Percentiles rank a stretch among this genome's conserved stretches.
Evolutionary conservation across 2,113 vertebrate genomes (phyloP).

Genomic region (Rhinogobius similis): DNA sequence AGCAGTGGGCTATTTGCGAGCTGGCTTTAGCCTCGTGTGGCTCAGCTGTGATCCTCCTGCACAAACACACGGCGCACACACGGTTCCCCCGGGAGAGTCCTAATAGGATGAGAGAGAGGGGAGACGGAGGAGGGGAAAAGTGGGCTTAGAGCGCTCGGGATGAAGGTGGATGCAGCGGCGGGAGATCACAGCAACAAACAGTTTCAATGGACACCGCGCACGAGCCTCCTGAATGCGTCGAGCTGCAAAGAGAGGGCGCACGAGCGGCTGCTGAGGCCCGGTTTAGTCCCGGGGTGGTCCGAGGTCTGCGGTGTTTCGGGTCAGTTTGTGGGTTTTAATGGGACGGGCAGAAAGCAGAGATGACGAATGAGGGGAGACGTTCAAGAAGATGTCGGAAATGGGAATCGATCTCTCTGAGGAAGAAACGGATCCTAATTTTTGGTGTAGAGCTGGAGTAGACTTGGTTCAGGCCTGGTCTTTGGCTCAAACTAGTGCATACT

Average conservation of each 20-base stretch:
- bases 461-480: no score
- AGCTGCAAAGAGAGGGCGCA: background rate
- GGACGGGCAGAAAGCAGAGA: no score
- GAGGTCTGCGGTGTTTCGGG: background rate
- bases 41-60: conserved; percentile 20
- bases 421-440: no score
- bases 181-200: conserved; percentile 16
- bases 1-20: conserved; percentile 16
- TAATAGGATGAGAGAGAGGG: conserved; percentile 36
- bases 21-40: conserved; percentile 16
- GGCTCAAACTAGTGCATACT: no score
- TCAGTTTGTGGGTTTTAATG: background rate
- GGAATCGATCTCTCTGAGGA: no score
- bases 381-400: no score
- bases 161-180: conserved; percentile 18
- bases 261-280: background rate
- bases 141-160: conserved; percentile 29
- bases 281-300: background rate
- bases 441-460: no score
- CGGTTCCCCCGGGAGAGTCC: conserved; percentile 21
- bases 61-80: conserved; percentile 9
- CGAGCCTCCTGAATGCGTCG: conserved; percentile 4
- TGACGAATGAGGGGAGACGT: no score
- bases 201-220: background rate
- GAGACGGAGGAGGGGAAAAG: background rate